Percentiles rank a stretch among this genome's conserved stretches.
Conservation (phyloP, 1,140 invertebrate species). For the Argopecten irradians region DNA sequence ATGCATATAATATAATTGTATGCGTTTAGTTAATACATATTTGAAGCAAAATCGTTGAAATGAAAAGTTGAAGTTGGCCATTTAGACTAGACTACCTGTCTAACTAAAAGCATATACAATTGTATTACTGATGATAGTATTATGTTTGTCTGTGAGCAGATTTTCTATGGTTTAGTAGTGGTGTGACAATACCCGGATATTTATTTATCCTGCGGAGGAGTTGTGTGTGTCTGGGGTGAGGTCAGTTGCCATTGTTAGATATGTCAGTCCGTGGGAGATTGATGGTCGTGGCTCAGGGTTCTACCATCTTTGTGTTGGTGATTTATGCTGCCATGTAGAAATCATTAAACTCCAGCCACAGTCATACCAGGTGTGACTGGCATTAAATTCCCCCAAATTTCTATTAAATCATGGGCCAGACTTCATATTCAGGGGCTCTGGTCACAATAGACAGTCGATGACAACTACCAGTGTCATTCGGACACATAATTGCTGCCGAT, state of each 20-base stretch:
- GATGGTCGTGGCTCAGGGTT: slow-evolving; percentile 13
- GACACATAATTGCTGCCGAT: background rate
- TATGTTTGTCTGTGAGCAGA: background rate
- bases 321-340: slow-evolving; percentile 28
- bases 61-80: too few relatives aligned
- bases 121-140: background rate
- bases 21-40: too few relatives aligned
- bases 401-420: slow-evolving; percentile 29
- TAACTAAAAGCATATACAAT: background rate
- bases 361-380: slow-evolving; percentile 27
- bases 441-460: slow-evolving; percentile 15
- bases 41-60: too few relatives aligned
- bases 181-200: slow-evolving; percentile 25
- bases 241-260: background rate
- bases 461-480: slow-evolving; percentile 4
- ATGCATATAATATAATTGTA: too few relatives aligned
- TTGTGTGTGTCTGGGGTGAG: slow-evolving; percentile 21
- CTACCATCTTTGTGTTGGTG: slow-evolving; percentile 4
- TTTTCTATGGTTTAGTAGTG: background rate
- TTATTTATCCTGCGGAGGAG: background rate
- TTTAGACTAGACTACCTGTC: too few relatives aligned
- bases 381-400: slow-evolving; percentile 25
- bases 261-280: slow-evolving; percentile 20
- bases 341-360: slow-evolving; percentile 20
- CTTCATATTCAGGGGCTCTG: background rate